phyloP scores from a whole-genome alignment of 2,888 invertebrate species.

The Drosophila nigricruria region DNA sequence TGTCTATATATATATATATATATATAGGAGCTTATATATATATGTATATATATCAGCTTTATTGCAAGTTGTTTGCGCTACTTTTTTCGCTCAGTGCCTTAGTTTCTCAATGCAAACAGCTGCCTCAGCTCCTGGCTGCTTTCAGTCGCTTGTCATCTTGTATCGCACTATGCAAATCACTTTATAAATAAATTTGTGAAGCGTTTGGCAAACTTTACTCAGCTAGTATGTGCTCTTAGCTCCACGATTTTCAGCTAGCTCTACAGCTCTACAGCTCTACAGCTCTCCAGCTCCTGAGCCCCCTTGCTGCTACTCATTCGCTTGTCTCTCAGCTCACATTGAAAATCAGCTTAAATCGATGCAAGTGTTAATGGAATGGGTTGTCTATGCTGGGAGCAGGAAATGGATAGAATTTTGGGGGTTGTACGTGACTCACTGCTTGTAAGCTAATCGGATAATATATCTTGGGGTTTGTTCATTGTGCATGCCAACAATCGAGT shows the following conservation, averaged over 20 bases:
- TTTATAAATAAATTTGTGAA: constrained; percentile 76
- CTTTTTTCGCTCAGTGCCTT: constrained; percentile 34
- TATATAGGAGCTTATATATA: constrained; percentile 10
- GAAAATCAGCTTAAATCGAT: constrained; percentile 62
- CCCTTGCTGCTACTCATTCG: constrained; percentile 32
- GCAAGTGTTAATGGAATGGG: constrained; percentile 60
- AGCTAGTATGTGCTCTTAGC: constrained; percentile 12
- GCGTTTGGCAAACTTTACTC: constrained; percentile 50
- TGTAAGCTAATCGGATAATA: constrained; percentile 49
- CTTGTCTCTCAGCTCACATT: constrained; percentile 34
- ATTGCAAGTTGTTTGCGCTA: constrained; percentile 42
- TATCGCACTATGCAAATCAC: constrained; percentile 74
- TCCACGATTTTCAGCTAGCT: constrained; percentile 4
- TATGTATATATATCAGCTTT: constrained; percentile 33
- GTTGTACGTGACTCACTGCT: constrained; percentile 28
- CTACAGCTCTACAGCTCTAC: too few species aligned
- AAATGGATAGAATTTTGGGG: constrained; percentile 3
- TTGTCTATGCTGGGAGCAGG: constrained; percentile 8
- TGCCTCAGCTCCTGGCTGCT: constrained; percentile 3
- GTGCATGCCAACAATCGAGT: constrained; percentile 13
- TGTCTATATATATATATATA: constrained; percentile 13
- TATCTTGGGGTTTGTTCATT: constrained; percentile 19
- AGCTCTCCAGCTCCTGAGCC: neutral
- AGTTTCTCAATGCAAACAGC: constrained; percentile 61
- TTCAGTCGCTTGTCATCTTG: constrained; percentile 38